Evolutionary conservation across 1,140 invertebrate species (phyloP).

Genomic region (Euwallacea similis): DNA sequence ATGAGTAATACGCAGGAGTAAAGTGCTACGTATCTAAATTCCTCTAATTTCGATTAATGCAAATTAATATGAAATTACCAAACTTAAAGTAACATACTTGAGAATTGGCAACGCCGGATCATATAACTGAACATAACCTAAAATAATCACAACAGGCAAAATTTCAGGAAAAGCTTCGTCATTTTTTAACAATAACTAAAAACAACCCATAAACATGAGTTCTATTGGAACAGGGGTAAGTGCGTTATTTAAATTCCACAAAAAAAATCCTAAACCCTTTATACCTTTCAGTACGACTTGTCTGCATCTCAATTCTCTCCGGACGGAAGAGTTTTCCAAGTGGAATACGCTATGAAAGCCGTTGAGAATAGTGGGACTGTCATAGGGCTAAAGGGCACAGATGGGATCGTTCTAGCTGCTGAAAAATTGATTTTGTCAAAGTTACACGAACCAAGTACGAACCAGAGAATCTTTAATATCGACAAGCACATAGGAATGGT

Average conservation of each 20-base stretch:
- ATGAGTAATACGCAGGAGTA: no score
- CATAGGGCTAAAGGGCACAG: conserved; percentile 90
- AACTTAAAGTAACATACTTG: no score
- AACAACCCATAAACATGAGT: conserved; percentile 23
- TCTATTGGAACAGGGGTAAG: conserved; percentile 38
- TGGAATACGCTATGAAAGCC: conserved; percentile 99
- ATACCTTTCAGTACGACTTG: conserved; percentile 84
- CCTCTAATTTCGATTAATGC: no score
- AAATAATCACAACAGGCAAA: no score
- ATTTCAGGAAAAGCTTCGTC: no score
- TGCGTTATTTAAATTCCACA: conserved; percentile 6
- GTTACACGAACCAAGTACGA: conserved; percentile 91
- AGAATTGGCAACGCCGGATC: no score
- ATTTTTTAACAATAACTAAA: no score
- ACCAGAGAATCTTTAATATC: conserved; percentile 92
- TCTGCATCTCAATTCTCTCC: conserved; percentile 99
- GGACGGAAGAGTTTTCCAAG: conserved; percentile 98
- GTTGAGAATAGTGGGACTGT: conserved; percentile 99
- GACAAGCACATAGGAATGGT: conserved; percentile 95
- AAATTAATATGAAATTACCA: no score
- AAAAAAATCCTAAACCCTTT: no score
- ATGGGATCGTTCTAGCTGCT: conserved; percentile 96
- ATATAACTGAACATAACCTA: no score
- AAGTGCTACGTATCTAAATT: no score
- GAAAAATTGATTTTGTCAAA: conserved; percentile 98